These are phyloP conservation scores for Cuculus canorus DNA, from an alignment of 2,797 vertebrate genomes.

Conservation along the genomic window DNA sequence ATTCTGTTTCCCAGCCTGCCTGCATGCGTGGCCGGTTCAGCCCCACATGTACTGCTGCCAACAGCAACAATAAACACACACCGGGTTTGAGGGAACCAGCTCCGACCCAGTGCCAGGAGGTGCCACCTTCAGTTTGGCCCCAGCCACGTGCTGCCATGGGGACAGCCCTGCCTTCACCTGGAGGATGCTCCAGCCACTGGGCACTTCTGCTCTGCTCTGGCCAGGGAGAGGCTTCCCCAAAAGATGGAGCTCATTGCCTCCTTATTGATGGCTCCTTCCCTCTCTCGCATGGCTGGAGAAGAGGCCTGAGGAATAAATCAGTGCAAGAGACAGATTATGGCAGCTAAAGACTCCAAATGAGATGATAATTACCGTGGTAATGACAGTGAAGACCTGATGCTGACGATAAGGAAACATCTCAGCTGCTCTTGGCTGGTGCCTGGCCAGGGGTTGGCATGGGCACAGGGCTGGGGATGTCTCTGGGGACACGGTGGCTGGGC, in stretches of 20 bases:
- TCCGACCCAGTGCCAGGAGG: accelerated
- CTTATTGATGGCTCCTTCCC: slow-evolving; percentile 44
- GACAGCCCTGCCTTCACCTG: neutral
- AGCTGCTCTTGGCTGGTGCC: neutral
- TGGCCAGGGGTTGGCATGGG: neutral
- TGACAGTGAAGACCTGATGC: slow-evolving; percentile 67
- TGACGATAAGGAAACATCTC: slow-evolving; percentile 50
- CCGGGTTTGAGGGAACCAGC: neutral
- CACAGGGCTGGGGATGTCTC: neutral
- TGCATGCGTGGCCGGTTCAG: accelerated
- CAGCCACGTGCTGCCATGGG: accelerated
- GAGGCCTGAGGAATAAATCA: slow-evolving; percentile 65
- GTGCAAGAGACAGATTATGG: slow-evolving; percentile 67
- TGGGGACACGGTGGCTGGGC: neutral
- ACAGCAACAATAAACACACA: neutral
- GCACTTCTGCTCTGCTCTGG: neutral
- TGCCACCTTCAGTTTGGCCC: neutral
- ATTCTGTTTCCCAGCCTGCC: neutral
- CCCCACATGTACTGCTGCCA: neutral
- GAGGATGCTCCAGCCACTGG: neutral
- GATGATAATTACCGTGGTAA: slow-evolving; percentile 71
- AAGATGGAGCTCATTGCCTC: neutral
- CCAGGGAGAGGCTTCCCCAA: neutral
- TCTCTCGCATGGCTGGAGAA: slow-evolving; percentile 15
- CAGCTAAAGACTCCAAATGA: slow-evolving; percentile 73